Base-by-base conservation (phyloP, 2,113 vertebrate genomes). In the Perca flavescens region DNA sequence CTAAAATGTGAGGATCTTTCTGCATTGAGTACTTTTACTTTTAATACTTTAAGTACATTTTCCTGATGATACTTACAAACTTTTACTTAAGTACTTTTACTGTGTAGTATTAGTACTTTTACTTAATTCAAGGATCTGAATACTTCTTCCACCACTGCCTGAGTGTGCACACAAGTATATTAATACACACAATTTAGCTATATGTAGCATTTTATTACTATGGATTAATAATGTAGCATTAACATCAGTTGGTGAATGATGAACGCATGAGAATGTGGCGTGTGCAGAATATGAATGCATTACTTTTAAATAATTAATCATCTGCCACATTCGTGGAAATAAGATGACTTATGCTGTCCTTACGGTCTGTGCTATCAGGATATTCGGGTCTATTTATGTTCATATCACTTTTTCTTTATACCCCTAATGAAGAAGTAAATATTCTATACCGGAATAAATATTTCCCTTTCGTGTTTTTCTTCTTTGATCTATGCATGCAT, bases 271-370 rank as follows among this genome's bases (percentile, higher is more conserved):
- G 54, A 64, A 70, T 69, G 43, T 63, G 81, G n/a, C 36, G 54
- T 78, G 69, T 40, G 61, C 64, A 69, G 86, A 89, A 85, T 86
- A 87, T 85, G 63, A 90, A 94, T 80, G 54, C 64, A 75, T 77
- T 70, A 36, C 54, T 60, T 86, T 64, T 88, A 58, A 89, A 91
- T 91, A 89, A 88, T 90, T 70, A 22, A 91, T 89, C 34, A 46
- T 52, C 49, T 78, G 60, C 50, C 74, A 81, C 63, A 76, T 79
- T 80, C 52, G 77, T 83, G 66, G 67, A 79, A 69, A 78, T 74
- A 36, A 76, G 19, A 65, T 34, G 57, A 67, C 60, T 62, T 60
- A 21, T 57, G 19, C 62, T 75, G 34, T 74, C 49, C 49, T 77
- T 25, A 70, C 12, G 68, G 73, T 76, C 28, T 61, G 28, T 40